Evolutionary conservation across 2,888 invertebrate genomes (phyloP), one percentile per base, ranked within the genome.

Genomic region (Aspidiotus destructor): DNA sequence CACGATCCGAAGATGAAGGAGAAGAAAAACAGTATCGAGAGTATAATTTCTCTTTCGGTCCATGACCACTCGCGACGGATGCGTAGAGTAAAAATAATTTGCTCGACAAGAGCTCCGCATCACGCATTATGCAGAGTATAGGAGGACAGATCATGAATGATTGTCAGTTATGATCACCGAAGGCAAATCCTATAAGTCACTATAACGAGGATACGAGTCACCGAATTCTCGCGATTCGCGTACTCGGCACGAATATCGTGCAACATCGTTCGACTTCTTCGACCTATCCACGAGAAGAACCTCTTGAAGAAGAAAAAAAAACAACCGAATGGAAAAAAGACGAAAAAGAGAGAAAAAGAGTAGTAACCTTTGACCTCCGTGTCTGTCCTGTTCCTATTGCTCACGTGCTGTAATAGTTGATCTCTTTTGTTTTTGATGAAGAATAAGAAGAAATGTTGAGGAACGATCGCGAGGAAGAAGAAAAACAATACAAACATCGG

Each of bases 321-420:
- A 48, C n/a, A 48, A 48, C 48, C 48, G 48, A 62, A 62, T 48
- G 48, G 62, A 62, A 62, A n/a, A 62, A 63, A 63, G 63, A 63
- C 53, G 41, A 48, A 53, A 63, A 53, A 5, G 5, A 28, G 28
- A 28, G 28, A 28, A 28, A 28, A 28, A 28, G 5, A 28, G 28
- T 28, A 5, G 53, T 63, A 53, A 63, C 53, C 63, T 63, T 63
- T 52, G 63, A 63, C 52, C 63, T 63, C 53, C 63, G 53, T 63
- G 63, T 54, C 63, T 63, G 53, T 53, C 63, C 63, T 63, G 63
- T 63, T 40, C 53, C 41, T 41, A 48, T 63, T 63, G 53, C 63
- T 48, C 6, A 48, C n/a, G 28, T 28, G 28, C 28, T 28, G 28
- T 28, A 28, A 48, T n/a, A 57, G 63, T 53, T 63, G 63, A 63